Evolutionary conservation across 1,140 invertebrate species (phyloP).

Genomic region (Nasonia longicornis): DNA sequence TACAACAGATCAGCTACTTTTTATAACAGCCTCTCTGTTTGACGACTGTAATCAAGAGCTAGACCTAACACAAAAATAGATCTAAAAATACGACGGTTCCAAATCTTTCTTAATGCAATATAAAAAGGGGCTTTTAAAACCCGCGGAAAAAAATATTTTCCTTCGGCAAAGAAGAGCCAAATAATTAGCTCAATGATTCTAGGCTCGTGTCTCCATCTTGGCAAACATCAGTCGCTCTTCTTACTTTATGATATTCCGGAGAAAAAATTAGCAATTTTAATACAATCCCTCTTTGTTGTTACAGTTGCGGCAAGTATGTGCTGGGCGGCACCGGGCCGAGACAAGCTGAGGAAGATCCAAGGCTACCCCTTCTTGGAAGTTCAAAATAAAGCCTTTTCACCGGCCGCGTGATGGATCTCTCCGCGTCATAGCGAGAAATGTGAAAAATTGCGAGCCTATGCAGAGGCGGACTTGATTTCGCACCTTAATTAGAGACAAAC

Average conservation of each 20-base stretch:
- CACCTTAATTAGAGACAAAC: no score
- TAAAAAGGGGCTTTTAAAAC: no score
- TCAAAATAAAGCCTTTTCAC: slow-evolving; percentile 32
- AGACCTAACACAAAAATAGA: neutral
- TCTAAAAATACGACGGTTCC: neutral
- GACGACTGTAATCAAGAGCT: neutral
- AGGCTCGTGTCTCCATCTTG: no score
- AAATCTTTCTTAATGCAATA: no score
- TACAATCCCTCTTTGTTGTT: slow-evolving; percentile 43
- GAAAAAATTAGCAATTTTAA: neutral
- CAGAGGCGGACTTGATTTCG: no score
- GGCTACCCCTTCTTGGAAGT: slow-evolving; percentile 14
- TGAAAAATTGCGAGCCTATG: no score
- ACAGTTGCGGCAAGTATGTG: slow-evolving; percentile 50
- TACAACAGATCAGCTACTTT: neutral
- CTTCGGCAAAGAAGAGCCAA: neutral
- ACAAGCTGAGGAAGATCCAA: slow-evolving; percentile 42
- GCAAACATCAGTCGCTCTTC: no score
- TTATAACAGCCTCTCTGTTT: neutral
- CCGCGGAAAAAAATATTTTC: no score
- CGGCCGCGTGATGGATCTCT: slow-evolving; percentile 8
- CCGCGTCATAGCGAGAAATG: no score
- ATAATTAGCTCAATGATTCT: no score
- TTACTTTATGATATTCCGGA: no score
- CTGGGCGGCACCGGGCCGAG: slow-evolving; percentile 49